Percentiles rank a stretch among this genome's conserved stretches.
Evolutionary conservation across 2,888 invertebrate species (phyloP).

Genomic region (Melanostoma mellinum): DNA sequence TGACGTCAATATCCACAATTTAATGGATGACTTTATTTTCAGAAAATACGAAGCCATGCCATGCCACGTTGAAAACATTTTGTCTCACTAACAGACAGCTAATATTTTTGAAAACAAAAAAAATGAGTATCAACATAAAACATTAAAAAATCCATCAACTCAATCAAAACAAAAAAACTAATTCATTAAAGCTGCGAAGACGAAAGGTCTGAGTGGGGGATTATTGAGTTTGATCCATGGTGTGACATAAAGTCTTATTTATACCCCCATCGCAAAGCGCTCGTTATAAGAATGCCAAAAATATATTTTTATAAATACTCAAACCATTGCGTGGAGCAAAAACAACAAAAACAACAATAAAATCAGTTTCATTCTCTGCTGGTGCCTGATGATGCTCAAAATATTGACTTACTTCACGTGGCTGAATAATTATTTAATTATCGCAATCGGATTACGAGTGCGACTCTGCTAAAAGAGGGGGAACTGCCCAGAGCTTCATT

Average conservation of each 20-base stretch:
- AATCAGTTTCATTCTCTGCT: no score
- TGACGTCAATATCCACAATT: conserved; percentile 33
- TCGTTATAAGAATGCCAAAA: no score
- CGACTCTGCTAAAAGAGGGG: background rate
- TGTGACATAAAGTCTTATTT: no score
- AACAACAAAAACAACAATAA: no score
- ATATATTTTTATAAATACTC: no score
- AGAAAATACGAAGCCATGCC: conserved; percentile 1
- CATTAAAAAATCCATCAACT: conserved; percentile 40
- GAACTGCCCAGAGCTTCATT: background rate
- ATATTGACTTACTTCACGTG: conserved; percentile 2
- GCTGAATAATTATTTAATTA: background rate
- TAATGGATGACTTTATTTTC: background rate
- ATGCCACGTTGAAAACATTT: conserved; percentile 37
- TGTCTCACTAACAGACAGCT: conserved; percentile 27
- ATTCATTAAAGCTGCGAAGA: background rate
- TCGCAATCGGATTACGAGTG: no score
- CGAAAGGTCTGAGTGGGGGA: no score
- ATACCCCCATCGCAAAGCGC: no score
- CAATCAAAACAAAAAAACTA: conserved; percentile 27
- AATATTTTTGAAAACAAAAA: conserved; percentile 16
- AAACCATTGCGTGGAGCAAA: background rate
- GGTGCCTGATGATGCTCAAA: background rate
- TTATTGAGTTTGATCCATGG: no score
- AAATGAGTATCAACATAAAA: conserved; percentile 35